Base-by-base conservation (phyloP, 1,140 invertebrate genomes). In the Bombus turneri region DNA sequence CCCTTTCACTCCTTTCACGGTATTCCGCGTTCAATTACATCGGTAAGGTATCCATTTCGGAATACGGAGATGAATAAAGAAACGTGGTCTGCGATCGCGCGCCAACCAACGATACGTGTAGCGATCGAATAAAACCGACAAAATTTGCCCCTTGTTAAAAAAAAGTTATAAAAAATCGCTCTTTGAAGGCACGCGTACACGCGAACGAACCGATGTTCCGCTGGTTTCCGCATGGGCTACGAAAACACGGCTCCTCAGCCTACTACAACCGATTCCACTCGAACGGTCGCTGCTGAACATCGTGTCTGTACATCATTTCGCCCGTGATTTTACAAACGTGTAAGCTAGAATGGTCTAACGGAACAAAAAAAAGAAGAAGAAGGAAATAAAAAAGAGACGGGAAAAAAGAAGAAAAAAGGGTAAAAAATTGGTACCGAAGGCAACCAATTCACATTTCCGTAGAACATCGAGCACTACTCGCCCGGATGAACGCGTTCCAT, bases 261-360 rank as follows among this genome's bases (percentile, higher is more conserved):
- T 68, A 62, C 77, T 87, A 82, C 88, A 85, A 85, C 74, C 77
- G 85, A 87, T 90, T 90, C 81, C 88, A 90, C 88, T 90, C 82
- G 88, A 90, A 90, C 77, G 78, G 80, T 69, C 69, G 68, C 53
- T 69, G 76, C 28, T 37, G 47, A 89, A 86, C 83, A 89, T 81
- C 81, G 85, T 88, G 79, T 78, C 85, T 87, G 83, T 87, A 77
- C 85, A 87, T 89, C 81, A 85, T 89, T 90, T 89, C 68, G 74
- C 71, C 57, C 68, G 81, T 83, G 88, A 90, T 90, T 90, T 89
- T 87, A 85, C 88, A 69, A 89, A 83, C 88, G 76, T 68, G 81
- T 84, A 90, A 89, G 77, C 87, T 78, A 71, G 80, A 89, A 85
- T 86, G 47, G 86, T 59, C 83, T 64, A 80, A 88, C 80, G 76